phyloP scores from a whole-genome alignment of 2,113 vertebrate genomes.

The Oxygymnocypris stewartii region DNA sequence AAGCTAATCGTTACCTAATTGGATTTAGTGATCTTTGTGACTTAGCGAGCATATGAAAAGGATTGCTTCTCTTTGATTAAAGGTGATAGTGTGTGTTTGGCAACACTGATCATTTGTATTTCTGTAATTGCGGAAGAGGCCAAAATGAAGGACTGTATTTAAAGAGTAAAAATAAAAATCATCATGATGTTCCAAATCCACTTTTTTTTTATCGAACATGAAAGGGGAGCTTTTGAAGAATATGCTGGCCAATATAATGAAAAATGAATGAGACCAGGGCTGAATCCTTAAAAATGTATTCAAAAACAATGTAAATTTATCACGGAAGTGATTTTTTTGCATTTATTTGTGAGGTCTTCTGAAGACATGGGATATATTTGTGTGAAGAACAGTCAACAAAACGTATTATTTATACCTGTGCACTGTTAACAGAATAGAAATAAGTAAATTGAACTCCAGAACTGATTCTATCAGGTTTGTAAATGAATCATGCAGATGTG shows the following conservation, averaged over 20 bases:
- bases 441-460: not conserved
- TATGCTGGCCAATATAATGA: not conserved
- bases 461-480: not conserved
- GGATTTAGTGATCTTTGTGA: conserved; percentile 57
- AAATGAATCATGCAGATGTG: not conserved
- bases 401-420: not conserved
- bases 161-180: not conserved
- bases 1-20: conserved; percentile 62
- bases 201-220: not conserved
- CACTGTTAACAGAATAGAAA: not conserved
- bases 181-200: not conserved
- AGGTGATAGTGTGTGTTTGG: conserved; percentile 16
- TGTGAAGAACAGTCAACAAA: not conserved
- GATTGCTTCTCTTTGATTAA: conserved; percentile 38
- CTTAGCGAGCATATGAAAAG: conserved; percentile 17
- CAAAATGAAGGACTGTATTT: not conserved
- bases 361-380: not conserved
- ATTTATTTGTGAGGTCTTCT: not conserved
- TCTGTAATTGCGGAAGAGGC: not conserved
- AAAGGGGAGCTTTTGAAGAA: not conserved
- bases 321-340: not conserved
- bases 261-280: not conserved
- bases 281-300: not conserved
- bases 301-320: not conserved
- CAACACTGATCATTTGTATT: conserved; percentile 14